Percentiles rank a stretch among this genome's conserved stretches.
Evolutionary conservation across 2,113 vertebrate species (phyloP).

Genomic region (Sphyrna mokarran): DNA sequence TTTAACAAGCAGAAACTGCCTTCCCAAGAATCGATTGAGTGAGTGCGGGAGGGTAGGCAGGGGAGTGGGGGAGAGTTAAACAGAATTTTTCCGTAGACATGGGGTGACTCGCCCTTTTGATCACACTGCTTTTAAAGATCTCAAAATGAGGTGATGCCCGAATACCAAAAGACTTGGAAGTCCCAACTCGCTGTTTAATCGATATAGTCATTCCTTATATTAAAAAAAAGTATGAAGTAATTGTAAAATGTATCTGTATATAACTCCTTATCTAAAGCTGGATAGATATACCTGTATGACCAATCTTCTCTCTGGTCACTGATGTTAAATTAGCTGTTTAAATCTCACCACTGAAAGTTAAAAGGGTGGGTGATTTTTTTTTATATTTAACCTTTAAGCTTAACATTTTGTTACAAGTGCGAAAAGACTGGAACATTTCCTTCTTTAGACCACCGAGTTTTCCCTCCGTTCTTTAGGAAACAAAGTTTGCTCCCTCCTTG

Average conservation of each 20-base stretch:
- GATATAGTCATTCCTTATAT: conserved; percentile 34
- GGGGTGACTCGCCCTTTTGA: neutral
- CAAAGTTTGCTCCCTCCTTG: neutral
- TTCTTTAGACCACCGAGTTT: neutral
- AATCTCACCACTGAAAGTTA: conserved; percentile 21
- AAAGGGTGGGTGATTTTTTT: conserved; percentile 22
- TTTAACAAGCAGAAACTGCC: neutral
- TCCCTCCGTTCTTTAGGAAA: neutral
- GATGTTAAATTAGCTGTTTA: conserved; percentile 25
- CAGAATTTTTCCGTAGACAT: neutral
- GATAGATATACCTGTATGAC: conserved; percentile 22
- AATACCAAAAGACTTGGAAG: conserved; percentile 17
- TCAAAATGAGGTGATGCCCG: neutral
- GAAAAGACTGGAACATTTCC: conserved; percentile 26
- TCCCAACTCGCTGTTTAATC: conserved; percentile 19
- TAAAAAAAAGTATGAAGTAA: conserved; percentile 33
- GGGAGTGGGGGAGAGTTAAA: too few relatives aligned
- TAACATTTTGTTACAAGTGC: neutral
- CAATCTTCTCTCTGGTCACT: neutral
- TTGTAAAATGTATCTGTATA: conserved; percentile 36
- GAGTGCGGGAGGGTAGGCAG: too few relatives aligned
- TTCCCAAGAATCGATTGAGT: neutral
- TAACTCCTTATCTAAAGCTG: conserved; percentile 25
- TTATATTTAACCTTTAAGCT: neutral
- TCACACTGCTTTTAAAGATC: neutral